phyloP scores from a whole-genome alignment of 2,888 invertebrate species.

The Lycia hirtaria region DNA sequence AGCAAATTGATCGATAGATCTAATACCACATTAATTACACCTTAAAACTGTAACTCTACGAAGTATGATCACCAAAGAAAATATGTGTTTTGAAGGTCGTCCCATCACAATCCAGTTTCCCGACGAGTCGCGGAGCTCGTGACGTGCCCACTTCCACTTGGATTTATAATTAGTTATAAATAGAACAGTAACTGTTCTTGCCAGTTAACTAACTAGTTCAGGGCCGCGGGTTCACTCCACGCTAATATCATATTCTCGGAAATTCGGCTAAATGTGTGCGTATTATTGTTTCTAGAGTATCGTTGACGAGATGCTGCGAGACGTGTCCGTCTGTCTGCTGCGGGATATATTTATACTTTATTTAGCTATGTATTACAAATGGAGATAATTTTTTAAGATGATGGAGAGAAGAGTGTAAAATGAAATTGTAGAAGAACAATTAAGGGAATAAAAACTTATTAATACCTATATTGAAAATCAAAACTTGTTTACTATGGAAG shows the following conservation, averaged over 20 bases:
- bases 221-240: slow-evolving; percentile 64
- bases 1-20: no score
- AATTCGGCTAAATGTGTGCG: slow-evolving; percentile 44
- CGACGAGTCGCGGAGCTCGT: slow-evolving; percentile 42
- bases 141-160: slow-evolving; percentile 53
- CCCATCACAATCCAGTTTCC: slow-evolving; percentile 31
- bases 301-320: slow-evolving; percentile 41
- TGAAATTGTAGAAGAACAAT: no score
- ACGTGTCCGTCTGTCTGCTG: slow-evolving; percentile 22
- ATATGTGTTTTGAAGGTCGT: slow-evolving; percentile 19
- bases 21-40: neutral
- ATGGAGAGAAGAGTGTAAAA: no score
- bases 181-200: slow-evolving; percentile 27
- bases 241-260: slow-evolving; percentile 59
- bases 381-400: no score
- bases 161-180: slow-evolving; percentile 58
- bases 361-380: no score
- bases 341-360: no score
- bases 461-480: no score
- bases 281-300: slow-evolving; percentile 41
- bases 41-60: neutral
- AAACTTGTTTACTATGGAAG: no score
- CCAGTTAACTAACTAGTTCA: slow-evolving; percentile 68
- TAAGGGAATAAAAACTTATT: no score
- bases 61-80: neutral